Percentiles rank a stretch among this genome's conserved stretches.
phyloP scores from a whole-genome alignment of 92 coral and sea anemone genomes.

The Zoanthus solanderi region DNA sequence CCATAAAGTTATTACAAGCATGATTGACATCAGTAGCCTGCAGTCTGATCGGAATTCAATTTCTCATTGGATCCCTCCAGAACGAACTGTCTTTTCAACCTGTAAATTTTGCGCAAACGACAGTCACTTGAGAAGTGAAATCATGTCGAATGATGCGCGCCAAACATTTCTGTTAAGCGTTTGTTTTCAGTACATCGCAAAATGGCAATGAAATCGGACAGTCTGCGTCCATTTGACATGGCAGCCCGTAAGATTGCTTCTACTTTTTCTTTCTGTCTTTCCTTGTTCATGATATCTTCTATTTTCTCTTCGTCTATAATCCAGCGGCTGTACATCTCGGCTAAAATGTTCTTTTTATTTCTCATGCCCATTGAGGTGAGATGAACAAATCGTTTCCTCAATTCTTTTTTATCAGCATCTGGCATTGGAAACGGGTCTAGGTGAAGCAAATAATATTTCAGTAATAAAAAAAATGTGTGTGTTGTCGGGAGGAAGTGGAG shows the following conservation, averaged over 20 bases:
- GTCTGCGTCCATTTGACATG: neutral
- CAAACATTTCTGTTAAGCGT: too few species aligned
- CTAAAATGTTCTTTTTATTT: neutral
- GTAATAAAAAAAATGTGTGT: too few species aligned
- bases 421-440: conserved; percentile 24
- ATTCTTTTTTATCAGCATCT: neutral
- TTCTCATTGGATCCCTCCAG: too few species aligned
- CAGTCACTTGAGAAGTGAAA: too few species aligned
- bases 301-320: conserved; percentile 1
- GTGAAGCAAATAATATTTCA: neutral
- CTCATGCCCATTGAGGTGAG: neutral
- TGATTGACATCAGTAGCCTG: too few species aligned
- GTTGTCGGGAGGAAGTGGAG: too few species aligned
- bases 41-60: too few species aligned
- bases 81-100: too few species aligned
- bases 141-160: too few species aligned
- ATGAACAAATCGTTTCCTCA: neutral
- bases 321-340: conserved; percentile 13
- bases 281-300: neutral
- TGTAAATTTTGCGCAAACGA: too few species aligned
- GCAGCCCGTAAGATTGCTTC: neutral
- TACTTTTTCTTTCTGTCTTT: neutral
- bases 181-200: neutral
- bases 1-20: too few species aligned
- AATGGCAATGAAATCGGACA: neutral